Evolutionary conservation across 1,140 invertebrate genomes (phyloP), one percentile per base, ranked within the genome.

Genomic region (Himalopsyche phryganea): DNA sequence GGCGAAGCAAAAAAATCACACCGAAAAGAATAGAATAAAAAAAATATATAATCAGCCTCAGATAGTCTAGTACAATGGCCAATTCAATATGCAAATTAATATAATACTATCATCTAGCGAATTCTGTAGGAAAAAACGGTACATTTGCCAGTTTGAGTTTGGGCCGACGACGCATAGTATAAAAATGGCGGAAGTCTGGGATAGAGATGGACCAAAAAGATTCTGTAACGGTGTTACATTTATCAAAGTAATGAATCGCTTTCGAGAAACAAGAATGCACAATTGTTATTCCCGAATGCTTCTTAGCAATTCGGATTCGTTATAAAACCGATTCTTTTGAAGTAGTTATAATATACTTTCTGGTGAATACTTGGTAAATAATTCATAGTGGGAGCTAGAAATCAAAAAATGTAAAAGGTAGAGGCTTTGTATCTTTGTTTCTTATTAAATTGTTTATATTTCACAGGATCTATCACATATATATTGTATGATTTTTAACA

Each of bases 51-150:
- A 36, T 46, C 42, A 28, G 17, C 11, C 19, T 6, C 18, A 40
- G 38, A 15, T n/a, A 11, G 6, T 20, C 41, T 1, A 54, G 48
- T 33, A 56, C 53, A 56, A 56, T 48, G 53, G 1, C 18, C 53
- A 41, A 56, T 56, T 56, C 36, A 32, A 41, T 56, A 56, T 56
- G 53, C 53, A 56, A 49, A 56, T 56, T 46, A 54, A 46, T 44
- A 32, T 46, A 28, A 32, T 46, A 4, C 6, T 42, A 15, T 14
- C 11, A 35, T n/a, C 10, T 7, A 42, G 19, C 51, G 33, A 45
- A 45, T 36, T 38, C 44, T 36, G 32, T 7, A n/a, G 11, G 44
- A 38, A 54, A 38, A 42, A 52, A 52, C 50, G 35, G 44, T 44
- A 50, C 19, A 36, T 50, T 33, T 11, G 47, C 15, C 47, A 17